Percentiles rank a stretch among this genome's conserved stretches.
phyloP scores from a whole-genome alignment of 1,140 invertebrate species.

The Panagrolaimus sp. region DNA sequence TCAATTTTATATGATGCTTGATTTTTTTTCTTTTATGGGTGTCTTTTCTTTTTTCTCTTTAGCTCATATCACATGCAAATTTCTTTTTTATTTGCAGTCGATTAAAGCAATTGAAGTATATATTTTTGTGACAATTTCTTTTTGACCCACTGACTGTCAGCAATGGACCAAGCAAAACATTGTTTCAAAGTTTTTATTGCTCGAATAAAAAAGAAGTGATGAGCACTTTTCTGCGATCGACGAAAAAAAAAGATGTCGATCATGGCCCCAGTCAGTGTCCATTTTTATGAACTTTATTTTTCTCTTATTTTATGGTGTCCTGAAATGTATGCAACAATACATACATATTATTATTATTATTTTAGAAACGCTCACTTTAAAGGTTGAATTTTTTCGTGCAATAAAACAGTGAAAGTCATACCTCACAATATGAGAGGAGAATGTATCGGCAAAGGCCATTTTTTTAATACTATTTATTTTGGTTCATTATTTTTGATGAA shows the following conservation, averaged over 20 bases:
- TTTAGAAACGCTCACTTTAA: no score
- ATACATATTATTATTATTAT: no score
- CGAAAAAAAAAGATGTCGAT: neutral
- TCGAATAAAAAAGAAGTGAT: neutral
- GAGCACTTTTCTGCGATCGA: neutral
- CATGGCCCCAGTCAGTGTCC: neutral
- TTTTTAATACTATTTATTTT: no score
- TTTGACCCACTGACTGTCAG: constrained; percentile 11
- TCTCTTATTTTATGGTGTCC: neutral
- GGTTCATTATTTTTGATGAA: no score
- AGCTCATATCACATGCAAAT: constrained; percentile 9
- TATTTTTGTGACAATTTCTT: neutral
- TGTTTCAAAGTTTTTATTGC: neutral
- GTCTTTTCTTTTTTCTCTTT: no score
- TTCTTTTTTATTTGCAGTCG: neutral
- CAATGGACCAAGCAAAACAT: neutral
- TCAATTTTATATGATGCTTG: neutral
- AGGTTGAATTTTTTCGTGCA: no score
- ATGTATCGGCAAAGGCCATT: no score
- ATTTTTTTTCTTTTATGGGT: no score
- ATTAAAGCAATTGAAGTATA: neutral
- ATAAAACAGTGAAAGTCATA: no score
- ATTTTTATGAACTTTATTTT: neutral
- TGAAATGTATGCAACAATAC: neutral
- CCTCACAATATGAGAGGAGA: no score